phyloP scores from a whole-genome alignment of 1,140 invertebrate genomes.

The Orius insidiosus region DNA sequence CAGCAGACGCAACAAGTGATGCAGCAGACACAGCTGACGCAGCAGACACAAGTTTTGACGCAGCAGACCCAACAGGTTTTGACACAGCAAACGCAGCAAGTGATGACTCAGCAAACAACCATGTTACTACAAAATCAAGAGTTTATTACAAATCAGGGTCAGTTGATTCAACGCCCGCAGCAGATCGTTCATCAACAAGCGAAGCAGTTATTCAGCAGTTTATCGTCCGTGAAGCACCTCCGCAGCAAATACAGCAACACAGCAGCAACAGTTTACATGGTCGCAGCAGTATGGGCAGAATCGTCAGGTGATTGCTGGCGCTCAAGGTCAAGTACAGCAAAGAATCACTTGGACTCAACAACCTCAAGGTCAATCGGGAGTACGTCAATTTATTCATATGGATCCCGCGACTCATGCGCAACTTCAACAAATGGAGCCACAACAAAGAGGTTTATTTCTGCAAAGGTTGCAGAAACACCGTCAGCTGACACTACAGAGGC shows the following conservation, averaged over 20 bases:
- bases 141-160: constrained; percentile 16
- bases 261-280: constrained; percentile 14
- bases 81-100: constrained; percentile 12
- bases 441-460: constrained; percentile 57
- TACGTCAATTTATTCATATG: constrained; percentile 48
- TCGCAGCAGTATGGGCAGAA: constrained; percentile 15
- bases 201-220: constrained; percentile 16
- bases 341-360: constrained; percentile 24
- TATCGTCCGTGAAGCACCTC: constrained; percentile 11
- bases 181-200: constrained; percentile 17
- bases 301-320: constrained; percentile 10
- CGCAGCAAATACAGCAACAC: constrained; percentile 12
- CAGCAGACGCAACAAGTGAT: constrained; percentile 16
- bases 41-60: constrained; percentile 13
- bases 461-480: constrained; percentile 53
- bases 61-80: constrained; percentile 11
- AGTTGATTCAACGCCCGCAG: constrained; percentile 9
- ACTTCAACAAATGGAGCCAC: constrained; percentile 59
- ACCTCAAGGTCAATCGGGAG: constrained; percentile 21
- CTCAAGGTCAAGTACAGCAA: constrained; percentile 9
- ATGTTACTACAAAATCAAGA: constrained; percentile 17
- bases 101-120: constrained; percentile 8
- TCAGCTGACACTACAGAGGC: constrained; percentile 33
- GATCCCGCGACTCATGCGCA: constrained; percentile 68
- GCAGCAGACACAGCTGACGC: constrained; percentile 14